Percentiles rank a stretch among this genome's conserved stretches.
Conservation (phyloP, 2,888 invertebrate genomes). For the Torymus auratus region DNA sequence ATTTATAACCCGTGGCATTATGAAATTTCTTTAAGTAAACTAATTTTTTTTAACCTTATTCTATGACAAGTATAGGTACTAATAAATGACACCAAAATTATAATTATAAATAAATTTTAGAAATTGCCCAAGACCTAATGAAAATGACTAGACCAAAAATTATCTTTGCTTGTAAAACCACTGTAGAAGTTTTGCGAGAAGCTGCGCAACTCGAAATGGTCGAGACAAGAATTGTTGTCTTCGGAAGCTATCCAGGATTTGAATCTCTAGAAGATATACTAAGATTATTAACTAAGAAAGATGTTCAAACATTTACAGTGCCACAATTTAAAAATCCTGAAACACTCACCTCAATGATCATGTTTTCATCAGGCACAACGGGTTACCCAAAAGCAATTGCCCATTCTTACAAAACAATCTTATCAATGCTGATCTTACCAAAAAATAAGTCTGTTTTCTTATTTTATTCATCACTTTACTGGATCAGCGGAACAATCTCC, state of each 20-base stretch:
- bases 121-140: constrained; percentile 63
- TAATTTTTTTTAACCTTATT: not conserved
- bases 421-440: not conserved
- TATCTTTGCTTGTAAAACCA: constrained; percentile 63
- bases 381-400: constrained; percentile 69
- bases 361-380: constrained; percentile 72
- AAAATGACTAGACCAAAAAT: constrained; percentile 65
- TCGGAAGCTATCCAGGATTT: constrained; percentile 60
- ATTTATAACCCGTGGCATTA: constrained; percentile 69
- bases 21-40: constrained; percentile 64
- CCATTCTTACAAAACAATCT: constrained; percentile 63
- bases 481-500: constrained; percentile 67
- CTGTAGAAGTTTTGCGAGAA: constrained; percentile 48
- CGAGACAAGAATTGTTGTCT: constrained; percentile 61
- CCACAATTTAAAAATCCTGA: constrained; percentile 46
- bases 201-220: constrained; percentile 60
- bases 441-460: constrained; percentile 22
- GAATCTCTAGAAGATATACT: constrained; percentile 62
- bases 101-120: constrained; percentile 58
- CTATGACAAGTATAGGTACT: not conserved
- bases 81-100: not conserved
- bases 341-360: constrained; percentile 61
- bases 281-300: constrained; percentile 53
- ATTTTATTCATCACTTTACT: constrained; percentile 67
- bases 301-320: constrained; percentile 63